Conservation (phyloP, 2,888 invertebrate genomes). For the Drosophila sordidapex region DNA sequence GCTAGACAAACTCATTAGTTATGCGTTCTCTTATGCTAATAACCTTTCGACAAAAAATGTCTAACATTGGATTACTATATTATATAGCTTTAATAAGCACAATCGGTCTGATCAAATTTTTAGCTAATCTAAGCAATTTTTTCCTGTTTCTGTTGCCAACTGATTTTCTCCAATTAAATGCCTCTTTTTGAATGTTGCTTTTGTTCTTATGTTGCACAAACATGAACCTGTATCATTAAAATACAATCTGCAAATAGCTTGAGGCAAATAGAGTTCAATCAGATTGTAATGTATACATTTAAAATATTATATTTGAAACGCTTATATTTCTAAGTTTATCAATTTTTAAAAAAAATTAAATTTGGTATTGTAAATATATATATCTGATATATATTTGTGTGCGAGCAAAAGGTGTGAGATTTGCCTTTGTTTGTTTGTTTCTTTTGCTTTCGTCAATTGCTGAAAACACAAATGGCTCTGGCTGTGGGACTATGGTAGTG, state of each 20-base stretch:
- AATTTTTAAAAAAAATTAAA: not conserved
- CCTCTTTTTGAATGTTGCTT: conserved; percentile 35
- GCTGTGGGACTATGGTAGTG: conserved; percentile 5
- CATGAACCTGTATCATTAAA: conserved; percentile 37
- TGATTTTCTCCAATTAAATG: conserved; percentile 16
- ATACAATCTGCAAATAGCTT: conserved; percentile 36
- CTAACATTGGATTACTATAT: not conserved
- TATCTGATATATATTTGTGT: conserved; percentile 17
- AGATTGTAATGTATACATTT: conserved; percentile 6
- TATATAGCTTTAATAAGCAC: not conserved
- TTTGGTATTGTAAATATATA: not conserved
- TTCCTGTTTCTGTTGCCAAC: conserved; percentile 8
- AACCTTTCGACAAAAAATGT: not conserved
- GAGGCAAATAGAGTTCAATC: conserved; percentile 20
- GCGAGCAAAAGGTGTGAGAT: conserved; percentile 66
- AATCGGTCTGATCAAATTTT: not conserved
- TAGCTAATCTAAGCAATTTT: not conserved
- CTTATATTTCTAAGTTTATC: not conserved
- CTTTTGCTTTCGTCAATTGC: conserved; percentile 63
- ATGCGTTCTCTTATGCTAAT: not conserved
- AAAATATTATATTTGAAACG: too few relatives aligned
- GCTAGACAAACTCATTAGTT: not conserved
- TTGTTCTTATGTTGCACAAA: conserved; percentile 30
- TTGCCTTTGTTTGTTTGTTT: conserved; percentile 66
- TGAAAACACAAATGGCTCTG: conserved; percentile 47